A percentile compares a stretch with the other conserved stretches of the same genome.
phyloP scores from a whole-genome alignment of 2,888 invertebrate genomes.

The Catocala fraxini region DNA sequence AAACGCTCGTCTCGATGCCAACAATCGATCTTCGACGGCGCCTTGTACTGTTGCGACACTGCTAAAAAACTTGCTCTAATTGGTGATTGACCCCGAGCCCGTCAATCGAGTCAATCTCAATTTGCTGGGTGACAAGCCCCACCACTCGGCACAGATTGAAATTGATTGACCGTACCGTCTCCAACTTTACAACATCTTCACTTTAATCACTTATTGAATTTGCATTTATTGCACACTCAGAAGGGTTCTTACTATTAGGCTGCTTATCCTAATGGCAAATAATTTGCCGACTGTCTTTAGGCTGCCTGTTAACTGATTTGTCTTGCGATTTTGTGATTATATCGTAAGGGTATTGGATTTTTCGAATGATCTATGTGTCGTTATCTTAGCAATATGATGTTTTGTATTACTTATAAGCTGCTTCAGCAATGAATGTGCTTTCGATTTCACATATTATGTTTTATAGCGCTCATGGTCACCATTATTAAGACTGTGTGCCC shows the following conservation, averaged over 20 bases:
- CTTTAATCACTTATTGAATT: constrained; percentile 43
- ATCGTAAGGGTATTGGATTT: too few relatives aligned
- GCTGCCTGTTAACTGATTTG: too few relatives aligned
- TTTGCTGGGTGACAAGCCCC: constrained; percentile 62
- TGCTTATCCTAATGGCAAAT: neutral
- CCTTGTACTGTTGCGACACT: constrained; percentile 35
- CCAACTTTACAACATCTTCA: constrained; percentile 30
- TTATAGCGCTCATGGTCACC: too few relatives aligned
- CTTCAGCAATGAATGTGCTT: too few relatives aligned
- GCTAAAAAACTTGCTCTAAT: constrained; percentile 63
- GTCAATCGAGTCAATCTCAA: constrained; percentile 68
- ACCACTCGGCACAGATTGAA: constrained; percentile 61
- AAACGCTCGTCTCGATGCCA: constrained; percentile 35
- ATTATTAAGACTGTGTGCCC: too few relatives aligned
- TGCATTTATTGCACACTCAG: constrained; percentile 29
- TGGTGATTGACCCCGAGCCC: constrained; percentile 71
- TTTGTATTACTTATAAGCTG: too few relatives aligned
- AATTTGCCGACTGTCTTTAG: neutral
- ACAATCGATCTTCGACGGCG: constrained; percentile 19
- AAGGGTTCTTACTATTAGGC: constrained; percentile 32
- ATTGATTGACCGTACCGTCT: constrained; percentile 60
- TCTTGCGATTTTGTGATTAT: too few relatives aligned
- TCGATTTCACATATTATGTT: too few relatives aligned
- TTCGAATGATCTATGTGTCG: too few relatives aligned
- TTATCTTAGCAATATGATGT: too few relatives aligned